phyloP scores from a whole-genome alignment of 1,140 invertebrate genomes.

The Drosophila trapezifrons region DNA sequence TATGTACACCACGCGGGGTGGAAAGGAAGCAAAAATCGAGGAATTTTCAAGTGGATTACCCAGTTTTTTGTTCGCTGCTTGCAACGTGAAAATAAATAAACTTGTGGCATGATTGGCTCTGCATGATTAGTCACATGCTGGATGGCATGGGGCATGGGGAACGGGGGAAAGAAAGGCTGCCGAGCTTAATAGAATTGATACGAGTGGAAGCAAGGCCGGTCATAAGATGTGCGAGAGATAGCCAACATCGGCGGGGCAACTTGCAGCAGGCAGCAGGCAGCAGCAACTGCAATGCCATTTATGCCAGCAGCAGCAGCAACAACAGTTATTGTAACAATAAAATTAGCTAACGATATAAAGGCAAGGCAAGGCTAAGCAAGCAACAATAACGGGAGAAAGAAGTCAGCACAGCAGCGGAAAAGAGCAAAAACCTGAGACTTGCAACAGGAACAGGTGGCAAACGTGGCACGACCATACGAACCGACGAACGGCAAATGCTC shows the following conservation, averaged over 20 bases:
- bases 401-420: slow-evolving; percentile 53
- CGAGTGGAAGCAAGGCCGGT: slow-evolving; percentile 72
- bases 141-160: slow-evolving; percentile 32
- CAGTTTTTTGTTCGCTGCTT: slow-evolving; percentile 64
- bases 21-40: slow-evolving; percentile 72
- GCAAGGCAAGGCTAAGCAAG: slow-evolving; percentile 66
- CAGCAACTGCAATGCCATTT: slow-evolving; percentile 62
- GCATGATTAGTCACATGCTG: slow-evolving; percentile 81
- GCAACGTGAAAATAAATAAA: slow-evolving; percentile 81
- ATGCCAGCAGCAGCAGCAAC: slow-evolving; percentile 65
- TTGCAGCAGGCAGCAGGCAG: slow-evolving; percentile 18
- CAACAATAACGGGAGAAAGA: slow-evolving; percentile 76
- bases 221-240: slow-evolving; percentile 78
- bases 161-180: slow-evolving; percentile 40
- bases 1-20: slow-evolving; percentile 19
- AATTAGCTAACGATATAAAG: slow-evolving; percentile 81
- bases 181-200: slow-evolving; percentile 80
- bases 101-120: slow-evolving; percentile 81
- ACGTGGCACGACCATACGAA: slow-evolving; percentile 70
- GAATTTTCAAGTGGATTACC: slow-evolving; percentile 82
- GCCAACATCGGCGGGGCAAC: slow-evolving; percentile 53
- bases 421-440: slow-evolving; percentile 37
- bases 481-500: slow-evolving; percentile 61
- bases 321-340: slow-evolving; percentile 83
- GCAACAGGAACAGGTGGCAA: slow-evolving; percentile 75